A percentile compares a stretch with the other conserved stretches of the same genome.
These are phyloP conservation scores for Hydroisotoma schaefferi DNA, from an alignment of 2,888 invertebrate species.

Conservation along the genomic window DNA sequence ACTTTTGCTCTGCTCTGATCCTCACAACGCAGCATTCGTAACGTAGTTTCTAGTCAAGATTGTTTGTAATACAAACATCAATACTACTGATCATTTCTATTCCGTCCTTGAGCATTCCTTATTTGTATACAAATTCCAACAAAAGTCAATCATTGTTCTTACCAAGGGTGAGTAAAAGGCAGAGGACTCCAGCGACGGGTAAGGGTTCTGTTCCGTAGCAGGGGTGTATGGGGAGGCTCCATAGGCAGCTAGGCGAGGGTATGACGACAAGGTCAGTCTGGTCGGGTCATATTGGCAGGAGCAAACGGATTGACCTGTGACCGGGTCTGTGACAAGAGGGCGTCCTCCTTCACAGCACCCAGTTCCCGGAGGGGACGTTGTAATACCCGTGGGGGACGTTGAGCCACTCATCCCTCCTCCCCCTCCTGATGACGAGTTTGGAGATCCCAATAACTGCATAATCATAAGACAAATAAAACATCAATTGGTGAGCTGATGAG, in stretches of 20 bases:
- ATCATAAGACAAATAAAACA: conserved; percentile 1
- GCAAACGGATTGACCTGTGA: conserved; percentile 88
- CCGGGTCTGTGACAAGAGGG: conserved; percentile 87
- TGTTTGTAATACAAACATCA: no score
- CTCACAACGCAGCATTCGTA: background rate
- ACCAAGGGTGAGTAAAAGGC: conserved; percentile 94
- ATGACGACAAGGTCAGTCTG: conserved; percentile 74
- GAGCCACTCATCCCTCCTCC: conserved; percentile 48
- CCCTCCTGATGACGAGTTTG: conserved; percentile 42
- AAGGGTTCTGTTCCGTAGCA: conserved; percentile 86
- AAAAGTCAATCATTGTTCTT: conserved; percentile 55
- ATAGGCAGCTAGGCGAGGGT: conserved; percentile 70
- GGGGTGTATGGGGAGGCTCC: conserved; percentile 70
- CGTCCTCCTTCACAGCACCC: conserved; percentile 87
- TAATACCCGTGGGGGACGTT: conserved; percentile 49
- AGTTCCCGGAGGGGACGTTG: conserved; percentile 43
- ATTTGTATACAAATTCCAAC: no score
- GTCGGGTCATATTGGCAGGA: conserved; percentile 92
- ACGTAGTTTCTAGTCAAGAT: background rate
- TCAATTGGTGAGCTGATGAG: background rate
- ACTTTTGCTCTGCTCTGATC: background rate
- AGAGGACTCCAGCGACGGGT: conserved; percentile 89
- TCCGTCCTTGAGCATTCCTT: no score
- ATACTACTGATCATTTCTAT: no score
- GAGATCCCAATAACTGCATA: conserved; percentile 45